These are phyloP conservation scores for Hippocampus barbouri DNA, from an alignment of 2,113 vertebrate species.

Conservation along the genomic window DNA sequence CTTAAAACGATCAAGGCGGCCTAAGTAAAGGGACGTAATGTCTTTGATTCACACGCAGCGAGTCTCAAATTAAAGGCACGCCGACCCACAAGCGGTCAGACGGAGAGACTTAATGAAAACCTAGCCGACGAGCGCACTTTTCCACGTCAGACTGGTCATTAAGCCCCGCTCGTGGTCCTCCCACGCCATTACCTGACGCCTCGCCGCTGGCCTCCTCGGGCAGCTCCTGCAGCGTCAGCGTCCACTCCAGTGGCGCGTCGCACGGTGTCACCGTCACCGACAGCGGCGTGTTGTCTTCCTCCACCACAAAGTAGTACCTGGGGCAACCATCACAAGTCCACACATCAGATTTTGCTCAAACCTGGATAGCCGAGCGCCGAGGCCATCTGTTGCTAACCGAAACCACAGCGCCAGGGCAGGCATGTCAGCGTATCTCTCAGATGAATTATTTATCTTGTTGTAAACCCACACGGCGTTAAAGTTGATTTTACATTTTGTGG, in stretches of 20 bases:
- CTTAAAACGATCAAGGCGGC: constrained; percentile 26
- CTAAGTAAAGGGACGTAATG: constrained; percentile 47
- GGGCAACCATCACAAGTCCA: constrained; percentile 6
- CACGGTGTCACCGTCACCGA: constrained; percentile 95
- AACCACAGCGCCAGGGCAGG: too few species aligned
- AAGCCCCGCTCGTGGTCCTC: constrained; percentile 32
- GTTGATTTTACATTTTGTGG: too few species aligned
- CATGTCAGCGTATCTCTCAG: too few species aligned
- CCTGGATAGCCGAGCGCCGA: not conserved
- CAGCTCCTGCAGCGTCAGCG: constrained; percentile 90
- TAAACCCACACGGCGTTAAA: too few species aligned
- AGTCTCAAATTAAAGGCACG: constrained; percentile 35
- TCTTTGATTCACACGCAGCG: constrained; percentile 41
- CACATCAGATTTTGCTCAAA: not conserved
- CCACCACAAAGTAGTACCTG: constrained; percentile 97
- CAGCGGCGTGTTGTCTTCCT: constrained; percentile 96
- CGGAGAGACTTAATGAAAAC: constrained; percentile 65
- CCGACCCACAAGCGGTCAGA: constrained; percentile 57
- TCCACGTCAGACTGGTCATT: constrained; percentile 49
- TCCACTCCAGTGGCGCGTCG: constrained; percentile 95
- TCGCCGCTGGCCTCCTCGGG: constrained; percentile 90
- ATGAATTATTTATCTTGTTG: too few species aligned
- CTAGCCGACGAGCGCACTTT: constrained; percentile 48
- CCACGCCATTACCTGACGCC: constrained; percentile 80
- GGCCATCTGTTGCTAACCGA: too few species aligned